Conservation (phyloP, 2,113 vertebrate species). For the Trogon melanurus region DNA sequence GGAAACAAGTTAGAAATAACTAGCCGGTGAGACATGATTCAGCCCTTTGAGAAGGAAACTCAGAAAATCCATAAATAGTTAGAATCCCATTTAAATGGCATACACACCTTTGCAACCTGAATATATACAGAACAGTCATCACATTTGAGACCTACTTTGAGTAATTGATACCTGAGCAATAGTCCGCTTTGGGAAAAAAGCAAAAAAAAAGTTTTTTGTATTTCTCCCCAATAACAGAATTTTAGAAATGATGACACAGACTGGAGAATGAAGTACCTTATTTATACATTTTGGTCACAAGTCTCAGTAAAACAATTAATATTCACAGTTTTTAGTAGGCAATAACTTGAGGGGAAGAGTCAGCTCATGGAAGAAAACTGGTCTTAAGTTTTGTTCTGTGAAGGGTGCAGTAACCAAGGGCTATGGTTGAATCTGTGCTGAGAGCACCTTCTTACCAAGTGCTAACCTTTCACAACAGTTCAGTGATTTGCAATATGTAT, state of each 20-base stretch:
- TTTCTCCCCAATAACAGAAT: neutral
- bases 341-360: neutral
- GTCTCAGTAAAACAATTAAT: neutral
- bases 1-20: neutral
- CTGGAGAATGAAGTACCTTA: neutral
- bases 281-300: neutral
- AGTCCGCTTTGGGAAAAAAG: neutral
- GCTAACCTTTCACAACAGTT: neutral
- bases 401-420: neutral
- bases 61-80: neutral
- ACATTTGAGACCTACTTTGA: neutral
- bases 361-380: neutral
- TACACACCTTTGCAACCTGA: neutral
- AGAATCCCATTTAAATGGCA: neutral
- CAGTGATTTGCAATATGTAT: neutral
- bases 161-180: neutral
- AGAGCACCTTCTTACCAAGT: neutral
- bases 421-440: neutral
- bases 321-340: fast-evolving
- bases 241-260: neutral
- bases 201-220: neutral
- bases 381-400: neutral
- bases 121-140: neutral
- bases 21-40: neutral
- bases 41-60: neutral